Conservation (phyloP, 2,113 vertebrate genomes). For the Argyrosomus japonicus region DNA sequence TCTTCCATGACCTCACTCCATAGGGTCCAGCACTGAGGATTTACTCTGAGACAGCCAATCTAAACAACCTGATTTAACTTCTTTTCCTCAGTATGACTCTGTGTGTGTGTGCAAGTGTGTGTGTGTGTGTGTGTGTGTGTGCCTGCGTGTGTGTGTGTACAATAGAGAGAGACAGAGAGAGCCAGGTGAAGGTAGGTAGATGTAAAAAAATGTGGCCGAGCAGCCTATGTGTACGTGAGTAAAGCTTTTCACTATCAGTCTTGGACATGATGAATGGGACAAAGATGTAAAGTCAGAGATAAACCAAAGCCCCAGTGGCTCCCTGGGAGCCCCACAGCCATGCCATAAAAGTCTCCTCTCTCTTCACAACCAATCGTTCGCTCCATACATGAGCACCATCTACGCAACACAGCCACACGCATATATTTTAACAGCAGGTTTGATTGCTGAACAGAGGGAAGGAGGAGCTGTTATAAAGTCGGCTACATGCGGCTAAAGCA, state of each 20-base stretch:
- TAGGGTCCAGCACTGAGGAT: slow-evolving; percentile 76
- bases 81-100: slow-evolving; percentile 55
- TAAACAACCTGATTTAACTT: slow-evolving; percentile 83
- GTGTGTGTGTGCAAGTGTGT: slow-evolving; percentile 15
- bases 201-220: slow-evolving; percentile 42
- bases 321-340: slow-evolving; percentile 50
- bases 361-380: slow-evolving; percentile 56
- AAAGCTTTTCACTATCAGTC: slow-evolving; percentile 68
- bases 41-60: slow-evolving; percentile 83
- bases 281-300: slow-evolving; percentile 77
- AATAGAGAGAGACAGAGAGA: slow-evolving; percentile 8
- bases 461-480: slow-evolving; percentile 31
- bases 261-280: slow-evolving; percentile 78
- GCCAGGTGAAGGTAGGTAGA: slow-evolving; percentile 36
- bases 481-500: slow-evolving; percentile 7
- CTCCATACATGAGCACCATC: slow-evolving; percentile 41
- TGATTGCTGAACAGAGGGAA: slow-evolving; percentile 14
- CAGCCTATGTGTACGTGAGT: slow-evolving; percentile 51
- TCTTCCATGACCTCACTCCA: slow-evolving; percentile 83
- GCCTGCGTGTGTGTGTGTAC: neutral
- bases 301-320: slow-evolving; percentile 69
- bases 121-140: neutral
- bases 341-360: slow-evolving; percentile 62
- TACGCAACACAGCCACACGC: slow-evolving; percentile 28
- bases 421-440: slow-evolving; percentile 45